A percentile compares a stretch with the other conserved stretches of the same genome.
phyloP scores from a whole-genome alignment of 1,140 invertebrate genomes.

The Tachypleus tridentatus region DNA sequence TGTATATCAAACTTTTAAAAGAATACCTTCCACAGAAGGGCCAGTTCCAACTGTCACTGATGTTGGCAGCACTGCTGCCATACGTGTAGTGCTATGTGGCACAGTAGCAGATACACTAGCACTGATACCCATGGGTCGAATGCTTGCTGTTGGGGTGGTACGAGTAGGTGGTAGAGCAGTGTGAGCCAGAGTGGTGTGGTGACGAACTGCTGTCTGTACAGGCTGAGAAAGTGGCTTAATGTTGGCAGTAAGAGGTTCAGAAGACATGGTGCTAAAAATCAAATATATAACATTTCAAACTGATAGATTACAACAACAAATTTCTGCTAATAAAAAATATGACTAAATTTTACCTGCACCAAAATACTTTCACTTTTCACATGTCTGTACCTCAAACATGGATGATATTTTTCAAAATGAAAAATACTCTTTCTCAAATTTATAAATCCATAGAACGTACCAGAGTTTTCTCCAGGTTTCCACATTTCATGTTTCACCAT shows the following conservation, averaged over 20 bases:
- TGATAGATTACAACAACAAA: no score
- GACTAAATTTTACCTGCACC: no score
- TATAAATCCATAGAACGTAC: no score
- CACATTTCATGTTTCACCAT: no score
- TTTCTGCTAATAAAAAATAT: no score
- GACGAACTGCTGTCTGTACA: conserved; percentile 26
- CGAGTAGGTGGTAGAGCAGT: conserved; percentile 27
- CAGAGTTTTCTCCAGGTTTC: no score
- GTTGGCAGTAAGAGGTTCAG: conserved; percentile 59
- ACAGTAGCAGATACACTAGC: conserved; percentile 27
- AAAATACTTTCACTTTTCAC: no score
- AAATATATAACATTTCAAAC: no score
- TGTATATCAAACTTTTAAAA: no score
- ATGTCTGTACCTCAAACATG: no score
- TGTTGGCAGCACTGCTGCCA: conserved; percentile 59
- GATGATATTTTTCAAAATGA: no score
- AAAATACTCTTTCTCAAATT: no score
- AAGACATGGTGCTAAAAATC: conserved; percentile 9
- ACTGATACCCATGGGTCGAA: conserved; percentile 71
- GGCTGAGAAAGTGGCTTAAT: conserved; percentile 84
- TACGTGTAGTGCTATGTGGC: conserved; percentile 29
- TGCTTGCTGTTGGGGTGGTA: conserved; percentile 76
- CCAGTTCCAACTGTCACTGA: conserved; percentile 3
- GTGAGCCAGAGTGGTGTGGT: conserved; percentile 31
- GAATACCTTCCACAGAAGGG: conserved; percentile 10